phyloP scores from a whole-genome alignment of 1,140 invertebrate genomes.

The Myzus persicae region DNA sequence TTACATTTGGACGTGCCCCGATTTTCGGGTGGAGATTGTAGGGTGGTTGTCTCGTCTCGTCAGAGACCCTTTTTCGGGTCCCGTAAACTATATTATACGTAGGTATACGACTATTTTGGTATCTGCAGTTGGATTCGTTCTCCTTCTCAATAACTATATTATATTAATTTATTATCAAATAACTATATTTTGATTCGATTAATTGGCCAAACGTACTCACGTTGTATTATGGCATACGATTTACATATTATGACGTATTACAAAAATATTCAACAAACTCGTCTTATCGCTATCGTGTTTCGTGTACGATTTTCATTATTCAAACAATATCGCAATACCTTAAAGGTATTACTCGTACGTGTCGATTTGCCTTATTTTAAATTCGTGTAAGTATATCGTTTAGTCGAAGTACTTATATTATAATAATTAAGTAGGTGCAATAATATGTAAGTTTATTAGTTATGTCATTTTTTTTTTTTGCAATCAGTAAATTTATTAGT shows the following conservation, averaged over 20 bases:
- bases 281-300: not conserved
- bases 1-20: no score
- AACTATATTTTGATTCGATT: not conserved
- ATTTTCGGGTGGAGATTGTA: not conserved
- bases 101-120: not conserved
- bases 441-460: not conserved
- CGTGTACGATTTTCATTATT: not conserved
- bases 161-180: not conserved
- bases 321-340: not conserved
- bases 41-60: not conserved
- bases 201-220: fast-evolving
- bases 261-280: not conserved
- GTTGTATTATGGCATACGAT: not conserved
- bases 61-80: not conserved
- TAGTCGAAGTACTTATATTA: not conserved
- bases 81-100: not conserved
- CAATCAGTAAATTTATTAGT: no score
- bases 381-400: not conserved
- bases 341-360: not conserved
- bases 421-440: not conserved
- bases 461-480: no score
- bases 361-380: not conserved
- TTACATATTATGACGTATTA: not conserved
- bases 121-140: not conserved
- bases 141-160: not conserved